These are phyloP conservation scores for Brachyopa scutellaris DNA, from an alignment of 2,888 invertebrate species.

Conservation along the genomic window DNA sequence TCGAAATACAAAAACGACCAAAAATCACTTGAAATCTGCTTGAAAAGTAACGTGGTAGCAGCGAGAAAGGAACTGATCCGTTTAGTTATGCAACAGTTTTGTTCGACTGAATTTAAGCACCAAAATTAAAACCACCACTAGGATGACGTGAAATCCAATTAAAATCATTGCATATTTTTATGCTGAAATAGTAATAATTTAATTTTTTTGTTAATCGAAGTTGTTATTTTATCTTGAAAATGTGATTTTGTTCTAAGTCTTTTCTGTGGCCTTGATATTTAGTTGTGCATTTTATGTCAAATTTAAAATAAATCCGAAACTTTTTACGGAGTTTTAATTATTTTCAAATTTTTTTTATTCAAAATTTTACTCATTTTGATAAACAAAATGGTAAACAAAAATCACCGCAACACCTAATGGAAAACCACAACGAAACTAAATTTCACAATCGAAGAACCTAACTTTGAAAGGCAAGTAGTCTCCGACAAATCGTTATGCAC, in stretches of 20 bases:
- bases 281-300: constrained; percentile 29
- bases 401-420: constrained; percentile 34
- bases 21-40: not conserved
- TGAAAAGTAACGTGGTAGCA: not conserved
- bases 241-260: not conserved
- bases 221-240: not conserved
- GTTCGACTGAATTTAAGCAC: not conserved
- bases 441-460: constrained; percentile 60
- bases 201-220: no score
- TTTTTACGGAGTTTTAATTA: constrained; percentile 39
- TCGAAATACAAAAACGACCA: not conserved
- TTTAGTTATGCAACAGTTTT: constrained; percentile 34
- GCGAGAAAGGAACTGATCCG: not conserved
- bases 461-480: constrained; percentile 9
- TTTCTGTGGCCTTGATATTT: not conserved
- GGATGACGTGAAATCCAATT: not conserved
- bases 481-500: constrained; percentile 61
- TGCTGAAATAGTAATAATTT: not conserved
- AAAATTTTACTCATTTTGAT: constrained; percentile 67
- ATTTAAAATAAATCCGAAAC: constrained; percentile 2
- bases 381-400: not conserved
- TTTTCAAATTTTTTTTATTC: constrained; percentile 62
- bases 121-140: not conserved
- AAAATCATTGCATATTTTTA: constrained; percentile 22
- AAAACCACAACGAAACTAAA: constrained; percentile 64